phyloP scores from a whole-genome alignment of 2,888 invertebrate genomes.

The Disparrhopalites patrizii region DNA sequence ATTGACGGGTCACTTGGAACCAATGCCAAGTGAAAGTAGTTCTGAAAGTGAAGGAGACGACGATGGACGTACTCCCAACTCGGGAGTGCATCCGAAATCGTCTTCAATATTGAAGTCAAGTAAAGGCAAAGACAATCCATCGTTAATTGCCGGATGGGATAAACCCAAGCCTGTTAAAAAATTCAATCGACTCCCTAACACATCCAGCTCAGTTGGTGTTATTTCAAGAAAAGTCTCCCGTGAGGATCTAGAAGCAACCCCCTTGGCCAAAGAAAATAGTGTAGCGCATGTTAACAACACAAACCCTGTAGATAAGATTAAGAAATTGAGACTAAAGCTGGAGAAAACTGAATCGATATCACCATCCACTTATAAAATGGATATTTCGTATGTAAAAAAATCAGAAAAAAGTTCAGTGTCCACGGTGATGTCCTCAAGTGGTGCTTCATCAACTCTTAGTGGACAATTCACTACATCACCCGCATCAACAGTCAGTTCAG shows the following conservation, averaged over 20 bases:
- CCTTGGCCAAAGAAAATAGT: constrained; percentile 25
- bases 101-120: constrained; percentile 17
- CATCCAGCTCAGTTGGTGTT: neutral
- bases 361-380: constrained; percentile 69
- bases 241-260: constrained; percentile 9
- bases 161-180: constrained; percentile 25
- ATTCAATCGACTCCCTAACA: constrained; percentile 16
- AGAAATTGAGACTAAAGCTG: constrained; percentile 74
- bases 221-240: constrained; percentile 4
- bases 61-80: constrained; percentile 7
- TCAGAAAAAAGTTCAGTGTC: constrained; percentile 35
- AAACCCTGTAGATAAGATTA: constrained; percentile 58
- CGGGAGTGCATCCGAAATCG: constrained; percentile 5
- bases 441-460: constrained; percentile 16
- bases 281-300: constrained; percentile 20
- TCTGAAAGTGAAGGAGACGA: constrained; percentile 57
- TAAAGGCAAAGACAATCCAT: constrained; percentile 29
- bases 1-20: constrained; percentile 76
- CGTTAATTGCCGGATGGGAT: constrained; percentile 20
- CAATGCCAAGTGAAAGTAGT: constrained; percentile 63
- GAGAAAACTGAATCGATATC: constrained; percentile 65
- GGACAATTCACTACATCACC: constrained; percentile 1
- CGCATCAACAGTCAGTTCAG: neutral
- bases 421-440: constrained; percentile 38
- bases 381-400: constrained; percentile 67